A percentile compares a stretch with the other conserved stretches of the same genome.
phyloP scores from a whole-genome alignment of 2,113 vertebrate genomes.

The Odocoileus virginianus region DNA sequence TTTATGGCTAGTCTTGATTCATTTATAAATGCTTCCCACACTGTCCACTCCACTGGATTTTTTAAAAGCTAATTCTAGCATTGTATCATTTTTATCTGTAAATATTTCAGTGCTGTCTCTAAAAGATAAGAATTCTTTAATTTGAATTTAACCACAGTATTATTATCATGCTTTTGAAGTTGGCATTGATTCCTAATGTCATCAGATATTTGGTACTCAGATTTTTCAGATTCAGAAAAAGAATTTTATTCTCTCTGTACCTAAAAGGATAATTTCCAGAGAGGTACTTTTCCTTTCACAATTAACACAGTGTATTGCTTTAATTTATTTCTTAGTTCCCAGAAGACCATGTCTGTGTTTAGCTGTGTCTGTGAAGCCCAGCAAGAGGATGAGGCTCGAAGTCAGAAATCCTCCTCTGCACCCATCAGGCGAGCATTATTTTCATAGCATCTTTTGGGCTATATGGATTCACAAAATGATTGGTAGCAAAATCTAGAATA shows the following conservation, averaged over 20 bases:
- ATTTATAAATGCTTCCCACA: background rate
- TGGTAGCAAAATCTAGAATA: background rate
- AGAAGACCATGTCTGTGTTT: slow-evolving; percentile 86
- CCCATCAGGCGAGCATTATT: slow-evolving; percentile 82
- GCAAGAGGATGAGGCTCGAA: slow-evolving; percentile 79
- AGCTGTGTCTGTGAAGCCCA: slow-evolving; percentile 87
- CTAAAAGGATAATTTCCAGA: slow-evolving; percentile 4
- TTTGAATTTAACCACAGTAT: background rate
- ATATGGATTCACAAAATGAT: background rate
- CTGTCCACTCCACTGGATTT: background rate
- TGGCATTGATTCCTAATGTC: background rate
- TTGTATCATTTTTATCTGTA: slow-evolving; percentile 35
- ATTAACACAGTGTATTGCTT: slow-evolving; percentile 51
- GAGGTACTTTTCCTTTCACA: background rate
- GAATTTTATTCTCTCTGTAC: background rate
- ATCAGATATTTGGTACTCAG: background rate
- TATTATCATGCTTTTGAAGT: background rate
- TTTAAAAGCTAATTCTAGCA: background rate
- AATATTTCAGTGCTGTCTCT: background rate
- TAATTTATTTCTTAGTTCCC: slow-evolving; percentile 74
- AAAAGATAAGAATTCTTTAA: slow-evolving; percentile 9
- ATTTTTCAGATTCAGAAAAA: background rate
- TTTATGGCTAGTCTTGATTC: background rate
- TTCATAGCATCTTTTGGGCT: background rate
- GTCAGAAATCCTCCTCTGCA: slow-evolving; percentile 66